Evolutionary conservation across 2,113 vertebrate genomes (phyloP).

Genomic region (Thryonomys swinderianus): DNA sequence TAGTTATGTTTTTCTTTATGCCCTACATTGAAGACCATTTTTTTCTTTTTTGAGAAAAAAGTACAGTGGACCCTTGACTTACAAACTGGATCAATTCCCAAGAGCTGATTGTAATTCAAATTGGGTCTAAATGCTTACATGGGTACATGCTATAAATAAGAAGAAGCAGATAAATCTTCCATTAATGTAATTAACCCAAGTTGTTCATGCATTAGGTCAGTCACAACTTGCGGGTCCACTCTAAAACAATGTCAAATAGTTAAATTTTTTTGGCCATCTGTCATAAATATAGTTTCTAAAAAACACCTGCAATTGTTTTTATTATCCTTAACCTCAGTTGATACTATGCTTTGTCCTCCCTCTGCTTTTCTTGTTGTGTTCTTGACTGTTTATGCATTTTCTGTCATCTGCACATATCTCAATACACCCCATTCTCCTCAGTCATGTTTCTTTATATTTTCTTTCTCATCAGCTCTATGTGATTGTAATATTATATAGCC

Average conservation of each 20-base stretch:
- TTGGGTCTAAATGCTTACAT: no score
- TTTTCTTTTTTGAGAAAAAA: conserved; percentile 18
- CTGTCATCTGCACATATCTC: not conserved
- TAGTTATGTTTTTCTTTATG: conserved; percentile 1
- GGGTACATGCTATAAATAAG: no score
- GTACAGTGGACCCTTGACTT: no score
- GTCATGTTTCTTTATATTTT: not conserved
- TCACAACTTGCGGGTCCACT: no score
- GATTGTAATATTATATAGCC: not conserved
- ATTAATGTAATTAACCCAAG: no score
- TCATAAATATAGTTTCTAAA: not conserved
- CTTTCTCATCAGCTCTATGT: not conserved
- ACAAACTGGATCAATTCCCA: no score
- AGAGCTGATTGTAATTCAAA: no score
- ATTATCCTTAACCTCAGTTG: not conserved
- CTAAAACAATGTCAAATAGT: not conserved
- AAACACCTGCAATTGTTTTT: not conserved
- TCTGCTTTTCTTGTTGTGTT: not conserved
- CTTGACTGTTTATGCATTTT: not conserved
- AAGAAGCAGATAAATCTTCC: no score
- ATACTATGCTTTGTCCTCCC: not conserved
- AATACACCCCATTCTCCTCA: not conserved
- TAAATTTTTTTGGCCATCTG: conserved; percentile 19
- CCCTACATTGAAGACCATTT: not conserved
- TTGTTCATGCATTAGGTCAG: no score